Base-by-base conservation (phyloP, 2,797 vertebrate genomes). In the Macropodus opercularis region DNA sequence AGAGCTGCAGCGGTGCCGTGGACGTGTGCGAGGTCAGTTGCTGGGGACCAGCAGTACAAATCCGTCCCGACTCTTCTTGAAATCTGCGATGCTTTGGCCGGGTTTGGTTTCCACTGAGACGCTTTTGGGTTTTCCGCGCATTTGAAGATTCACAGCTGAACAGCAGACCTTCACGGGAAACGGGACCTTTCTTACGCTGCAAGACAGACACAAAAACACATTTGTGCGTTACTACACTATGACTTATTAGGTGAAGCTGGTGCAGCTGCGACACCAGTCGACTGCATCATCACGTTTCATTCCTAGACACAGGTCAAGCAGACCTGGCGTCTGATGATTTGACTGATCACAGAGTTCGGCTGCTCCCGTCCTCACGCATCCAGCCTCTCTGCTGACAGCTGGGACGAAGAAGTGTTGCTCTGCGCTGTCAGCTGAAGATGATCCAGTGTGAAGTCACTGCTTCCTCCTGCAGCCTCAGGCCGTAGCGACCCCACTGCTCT, bases 51-150 rank as follows among this genome's bases (percentile, higher is more conserved):
- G 49, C 48, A 94, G 84, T 65, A 86, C 40, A 54, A 93, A 94
- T 12, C 93, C 93, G 0, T 87, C 76, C 42, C 71, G 75, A 62
- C 72, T 89, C 86, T 92, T 94, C 74, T 90, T 92, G 87, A 93
- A 94, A 29, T 94, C 91, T 0, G 82, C 70, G 1, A 3, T 36
- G 57, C 58, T 29, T 63, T 90, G 91, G 3, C 91, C 86, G 0
- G 75, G 17, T 60, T 71, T 91, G 56, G 75, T 85, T 56, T 94
- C 91, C 49, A 92, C 79, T 0, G 74, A 82, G 51, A 93, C 84
- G 6, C 9, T 87, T 69, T 90, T 93, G 14, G 77, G 68, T 60
- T 91, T 92, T 0, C 91, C 91, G 2, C 91, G 70, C 89, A 93
- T 90, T 69, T 92, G 80, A 3, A 93, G 56, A 83, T 84, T 85